A percentile compares a stretch with the other conserved stretches of the same genome.
Evolutionary conservation across 53 echinoderm and acorn worm genomes (phyloP).

Genomic region (Antedon mediterranea): DNA sequence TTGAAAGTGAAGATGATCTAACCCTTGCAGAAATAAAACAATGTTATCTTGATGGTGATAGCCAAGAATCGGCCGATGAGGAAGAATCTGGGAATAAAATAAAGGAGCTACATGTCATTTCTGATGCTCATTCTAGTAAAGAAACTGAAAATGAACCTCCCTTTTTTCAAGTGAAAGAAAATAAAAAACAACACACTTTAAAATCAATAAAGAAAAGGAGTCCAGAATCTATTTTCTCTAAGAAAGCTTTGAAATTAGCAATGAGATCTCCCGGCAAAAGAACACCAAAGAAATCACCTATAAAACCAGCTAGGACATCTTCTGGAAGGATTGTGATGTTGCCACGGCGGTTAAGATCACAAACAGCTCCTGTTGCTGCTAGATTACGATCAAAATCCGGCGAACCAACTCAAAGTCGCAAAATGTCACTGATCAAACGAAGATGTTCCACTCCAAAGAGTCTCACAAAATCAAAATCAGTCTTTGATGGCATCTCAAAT

Average conservation of each 20-base stretch:
- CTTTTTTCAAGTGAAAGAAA: not conserved
- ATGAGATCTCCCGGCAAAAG: slow-evolving; percentile 13
- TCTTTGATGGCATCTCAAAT: not conserved
- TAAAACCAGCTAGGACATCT: not conserved
- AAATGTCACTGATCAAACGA: not conserved
- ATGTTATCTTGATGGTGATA: slow-evolving; percentile 34
- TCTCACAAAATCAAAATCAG: not conserved
- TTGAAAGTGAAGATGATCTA: slow-evolving; percentile 41
- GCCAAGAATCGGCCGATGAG: slow-evolving; percentile 13
- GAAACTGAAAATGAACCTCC: not conserved
- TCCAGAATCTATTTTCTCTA: slow-evolving; percentile 28
- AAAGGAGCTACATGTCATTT: not conserved
- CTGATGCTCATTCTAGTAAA: not conserved
- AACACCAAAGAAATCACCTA: not conserved
- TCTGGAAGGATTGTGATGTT: not conserved
- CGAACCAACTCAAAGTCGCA: not conserved
- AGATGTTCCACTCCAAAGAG: not conserved
- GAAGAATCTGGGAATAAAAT: not conserved
- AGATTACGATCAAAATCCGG: not conserved
- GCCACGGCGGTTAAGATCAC: not conserved
- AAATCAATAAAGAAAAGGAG: slow-evolving; percentile 13
- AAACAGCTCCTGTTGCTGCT: not conserved
- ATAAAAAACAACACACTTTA: not conserved
- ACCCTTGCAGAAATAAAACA: slow-evolving; percentile 44
- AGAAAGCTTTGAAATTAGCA: slow-evolving; percentile 23